phyloP scores from a whole-genome alignment of 2,113 vertebrate species.

The Cygnus atratus region DNA sequence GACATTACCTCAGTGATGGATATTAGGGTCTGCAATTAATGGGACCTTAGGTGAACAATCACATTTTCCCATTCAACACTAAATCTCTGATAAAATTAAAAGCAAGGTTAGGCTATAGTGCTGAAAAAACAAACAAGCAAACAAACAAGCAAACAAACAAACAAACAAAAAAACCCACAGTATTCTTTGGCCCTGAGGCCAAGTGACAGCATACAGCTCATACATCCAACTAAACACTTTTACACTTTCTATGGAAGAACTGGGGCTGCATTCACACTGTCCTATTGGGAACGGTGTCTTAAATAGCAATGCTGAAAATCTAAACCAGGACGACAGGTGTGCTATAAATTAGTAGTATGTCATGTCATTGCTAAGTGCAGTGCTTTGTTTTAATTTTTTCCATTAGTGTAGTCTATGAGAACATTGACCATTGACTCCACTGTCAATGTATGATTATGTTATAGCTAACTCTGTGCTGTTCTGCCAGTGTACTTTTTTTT shows the following conservation, averaged over 20 bases:
- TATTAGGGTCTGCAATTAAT: neutral
- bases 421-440: neutral
- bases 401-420: neutral
- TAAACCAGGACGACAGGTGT: neutral
- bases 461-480: neutral
- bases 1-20: neutral
- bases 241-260: neutral
- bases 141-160: rapidly evolving
- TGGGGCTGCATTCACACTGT: neutral
- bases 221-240: neutral
- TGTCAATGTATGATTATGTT: neutral
- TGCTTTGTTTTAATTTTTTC: neutral
- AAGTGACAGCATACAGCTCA: neutral
- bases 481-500: neutral
- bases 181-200: neutral
- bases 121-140: neutral
- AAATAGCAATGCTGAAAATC: neutral
- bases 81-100: neutral
- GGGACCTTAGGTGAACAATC: neutral
- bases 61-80: neutral
- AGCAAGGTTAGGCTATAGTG: neutral
- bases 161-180: too few species aligned
- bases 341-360: conserved; percentile 7
- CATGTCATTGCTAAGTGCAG: neutral
- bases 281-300: neutral